These are phyloP conservation scores for Neopelma chrysocephalum DNA, from an alignment of 2,797 vertebrate genomes.

Conservation along the genomic window DNA sequence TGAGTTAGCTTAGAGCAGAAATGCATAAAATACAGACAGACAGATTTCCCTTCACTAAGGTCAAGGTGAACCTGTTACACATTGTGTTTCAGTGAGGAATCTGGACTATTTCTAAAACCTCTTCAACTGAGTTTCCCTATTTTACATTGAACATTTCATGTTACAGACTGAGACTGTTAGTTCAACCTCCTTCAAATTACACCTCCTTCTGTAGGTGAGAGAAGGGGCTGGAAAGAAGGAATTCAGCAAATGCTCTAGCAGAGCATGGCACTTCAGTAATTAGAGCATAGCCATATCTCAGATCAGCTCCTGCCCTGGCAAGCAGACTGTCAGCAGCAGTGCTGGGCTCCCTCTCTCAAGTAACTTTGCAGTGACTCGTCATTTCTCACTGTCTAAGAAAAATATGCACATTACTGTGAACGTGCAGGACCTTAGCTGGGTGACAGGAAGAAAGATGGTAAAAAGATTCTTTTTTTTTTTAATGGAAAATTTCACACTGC, in stretches of 20 bases:
- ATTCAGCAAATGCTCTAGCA: not conserved
- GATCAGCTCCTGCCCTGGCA: not conserved
- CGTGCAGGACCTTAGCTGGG: not conserved
- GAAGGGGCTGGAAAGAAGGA: not conserved
- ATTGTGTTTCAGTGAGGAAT: not conserved
- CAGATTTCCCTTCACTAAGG: not conserved
- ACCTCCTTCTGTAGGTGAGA: not conserved
- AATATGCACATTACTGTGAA: not conserved
- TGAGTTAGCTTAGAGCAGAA: not conserved
- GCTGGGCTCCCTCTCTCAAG: not conserved
- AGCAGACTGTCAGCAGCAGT: not conserved
- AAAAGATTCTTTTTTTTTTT: not conserved
- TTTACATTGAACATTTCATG: not conserved
- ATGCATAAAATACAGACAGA: not conserved
- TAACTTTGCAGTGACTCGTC: not conserved
- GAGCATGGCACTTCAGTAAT: not conserved
- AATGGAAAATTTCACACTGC: not conserved
- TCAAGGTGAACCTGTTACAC: not conserved
- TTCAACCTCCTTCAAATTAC: not conserved
- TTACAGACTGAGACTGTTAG: not conserved
- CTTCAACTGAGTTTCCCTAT: not conserved
- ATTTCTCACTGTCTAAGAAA: not conserved
- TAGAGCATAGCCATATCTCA: not conserved
- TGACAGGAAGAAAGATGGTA: not conserved
- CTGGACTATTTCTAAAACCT: not conserved